Base-by-base conservation (phyloP, 2,888 invertebrate genomes). In the Anoplius nigerrimus region DNA sequence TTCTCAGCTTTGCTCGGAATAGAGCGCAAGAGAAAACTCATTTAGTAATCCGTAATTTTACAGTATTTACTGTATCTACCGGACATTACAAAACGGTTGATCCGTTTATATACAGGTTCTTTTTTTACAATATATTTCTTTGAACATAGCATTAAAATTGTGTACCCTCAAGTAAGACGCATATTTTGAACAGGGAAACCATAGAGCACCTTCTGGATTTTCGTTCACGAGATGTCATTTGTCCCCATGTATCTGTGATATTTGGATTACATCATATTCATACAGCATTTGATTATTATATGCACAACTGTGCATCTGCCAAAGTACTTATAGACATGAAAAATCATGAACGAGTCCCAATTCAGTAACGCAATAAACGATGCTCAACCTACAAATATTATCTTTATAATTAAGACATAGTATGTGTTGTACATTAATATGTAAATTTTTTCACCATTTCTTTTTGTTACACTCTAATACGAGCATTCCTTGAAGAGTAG, bases 301-400 rank as follows among this genome's bases (percentile, higher is more conserved):
- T 13, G 5, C 22, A 42, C 1, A 24, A 22, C 16, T 56, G 60
- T 6, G 54, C 53, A 3, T 1, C 34, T 34, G 64, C 61, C 1
- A 71, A 67, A 55, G 51, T 71, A 2, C 43, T 71, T 16, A 66
- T 71, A 8, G 71, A 71, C 13, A 20, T 71, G 53, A 65, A 71
- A 21, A 22, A 71, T 62, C 55, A 22, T 11, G 46, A 64, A 42
- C 57, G 63, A 6, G 0, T 5, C 48, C 11, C 8, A n/a, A n/a
- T n/a, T n/a, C n/a, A n/a, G n/a, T n/a, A n/a, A n/a, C n/a, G n/a
- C n/a, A n/a, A n/a, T n/a, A n/a, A n/a, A n/a, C n/a, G n/a, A n/a
- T n/a, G n/a, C n/a, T n/a, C n/a, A n/a, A n/a, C n/a, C n/a, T n/a
- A n/a, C n/a, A n/a, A n/a, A n/a, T n/a, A 27, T 27, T 27, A 27